phyloP scores from a whole-genome alignment of 37 sponge, comb jelly and placozoan genomes.

The Oopsacas minuta region DNA sequence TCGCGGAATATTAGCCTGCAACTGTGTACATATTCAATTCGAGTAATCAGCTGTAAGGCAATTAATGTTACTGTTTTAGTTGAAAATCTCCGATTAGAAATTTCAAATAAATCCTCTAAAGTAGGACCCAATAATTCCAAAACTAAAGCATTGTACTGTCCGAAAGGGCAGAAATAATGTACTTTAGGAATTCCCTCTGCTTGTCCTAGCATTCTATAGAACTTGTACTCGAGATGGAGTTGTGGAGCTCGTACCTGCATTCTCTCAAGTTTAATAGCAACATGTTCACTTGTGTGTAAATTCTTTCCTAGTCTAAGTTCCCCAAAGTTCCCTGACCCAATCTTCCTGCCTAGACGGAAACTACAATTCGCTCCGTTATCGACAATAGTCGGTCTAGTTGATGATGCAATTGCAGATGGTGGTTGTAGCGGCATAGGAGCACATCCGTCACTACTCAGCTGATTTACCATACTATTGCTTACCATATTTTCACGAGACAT shows the following conservation, averaged over 20 bases:
- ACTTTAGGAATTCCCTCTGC: slow-evolving; percentile 87
- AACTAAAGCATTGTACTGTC: slow-evolving; percentile 99
- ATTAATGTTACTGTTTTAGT: slow-evolving; percentile 92
- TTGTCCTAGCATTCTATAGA: slow-evolving; percentile 86
- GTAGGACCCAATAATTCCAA: slow-evolving; percentile 92
- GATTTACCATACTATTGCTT: not conserved
- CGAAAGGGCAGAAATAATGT: slow-evolving; percentile 96
- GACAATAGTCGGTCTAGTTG: not conserved
- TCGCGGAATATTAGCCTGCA: slow-evolving; percentile 94
- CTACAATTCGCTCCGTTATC: not conserved
- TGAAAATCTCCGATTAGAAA: slow-evolving; percentile 86
- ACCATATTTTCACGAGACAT: not conserved
- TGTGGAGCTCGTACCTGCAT: slow-evolving; percentile 97
- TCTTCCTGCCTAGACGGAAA: slow-evolving; percentile 91
- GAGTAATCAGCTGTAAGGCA: slow-evolving; percentile 60
- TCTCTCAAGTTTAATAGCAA: slow-evolving; percentile 81
- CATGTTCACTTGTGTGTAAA: slow-evolving; percentile 97
- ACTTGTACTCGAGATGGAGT: slow-evolving; percentile 91
- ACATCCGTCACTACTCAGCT: not conserved
- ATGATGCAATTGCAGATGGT: not conserved
- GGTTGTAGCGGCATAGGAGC: not conserved
- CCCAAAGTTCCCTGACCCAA: slow-evolving; percentile 98
- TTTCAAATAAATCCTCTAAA: slow-evolving; percentile 96
- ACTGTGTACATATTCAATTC: slow-evolving; percentile 92
- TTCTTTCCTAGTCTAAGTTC: slow-evolving; percentile 93